Evolutionary conservation across 2,888 invertebrate species (phyloP), one percentile per base, ranked within the genome.

Genomic region (Rotaria macrura): DNA sequence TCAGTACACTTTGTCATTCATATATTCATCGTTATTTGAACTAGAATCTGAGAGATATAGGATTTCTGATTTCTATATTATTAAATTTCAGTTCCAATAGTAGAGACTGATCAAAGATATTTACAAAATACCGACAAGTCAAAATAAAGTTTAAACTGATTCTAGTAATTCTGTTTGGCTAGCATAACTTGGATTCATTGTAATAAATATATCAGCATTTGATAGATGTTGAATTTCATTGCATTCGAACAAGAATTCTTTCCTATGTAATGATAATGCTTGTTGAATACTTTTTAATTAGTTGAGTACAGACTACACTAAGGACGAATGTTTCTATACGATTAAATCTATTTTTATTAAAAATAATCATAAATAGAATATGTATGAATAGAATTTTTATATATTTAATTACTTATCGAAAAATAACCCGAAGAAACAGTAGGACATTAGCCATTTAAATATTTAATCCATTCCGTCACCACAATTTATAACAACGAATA

Each of bases 141-240:
- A 93, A 94, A 99, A 99, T 87, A 99, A 93, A 91, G 99, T 98
- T 93, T 99, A 99, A 91, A 99, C 93, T 91, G 99, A 99, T 90
- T 99, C 99, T 0, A 99, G 99, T 87, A 99, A 92, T 92, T 99
- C 99, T 87, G 98, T 98, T 87, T 99, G 94, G 38, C 99, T 99
- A 74, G 98, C 99, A 91, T 99, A 99, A 43, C 98, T 99, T 49
- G 99, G 99, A 93, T 99, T 99, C 99, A 99, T 99, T 0, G 99
- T 99, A 88, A 99, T 79, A 25, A 84, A 84, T 55, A 84, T 84
- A n/a, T 52, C 84, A 34, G 52, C 57, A 40, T 23, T 47, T 40
- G 38, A 43, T 34, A 25, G 38, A 25, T 52, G n/a, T 25, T 23
- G 23, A 25, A 84, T 84, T 40, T 84, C 7, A 6, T 47, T 38